Evolutionary conservation across 2,888 invertebrate genomes (phyloP).

Genomic region (Timandra comae): DNA sequence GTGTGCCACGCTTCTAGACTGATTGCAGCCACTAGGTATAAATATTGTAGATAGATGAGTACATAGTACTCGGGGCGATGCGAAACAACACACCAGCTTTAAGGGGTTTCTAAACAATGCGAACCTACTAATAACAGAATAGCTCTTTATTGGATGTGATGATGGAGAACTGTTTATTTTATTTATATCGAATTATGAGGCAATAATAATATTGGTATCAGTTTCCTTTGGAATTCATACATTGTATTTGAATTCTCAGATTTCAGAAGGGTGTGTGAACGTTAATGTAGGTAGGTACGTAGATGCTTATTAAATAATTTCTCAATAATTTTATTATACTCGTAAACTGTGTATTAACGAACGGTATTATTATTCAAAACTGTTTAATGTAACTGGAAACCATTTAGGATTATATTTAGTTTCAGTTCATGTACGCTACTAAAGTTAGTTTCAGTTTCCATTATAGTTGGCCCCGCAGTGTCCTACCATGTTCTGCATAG

Average conservation of each 20-base stretch:
- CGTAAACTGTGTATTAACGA: too few species aligned
- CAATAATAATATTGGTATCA: too few species aligned
- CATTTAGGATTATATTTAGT: slow-evolving; percentile 26
- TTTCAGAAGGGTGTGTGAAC: too few species aligned
- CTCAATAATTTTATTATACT: too few species aligned
- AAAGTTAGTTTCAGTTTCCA: slow-evolving; percentile 32
- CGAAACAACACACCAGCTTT: slow-evolving; percentile 25
- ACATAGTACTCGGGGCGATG: slow-evolving; percentile 19
- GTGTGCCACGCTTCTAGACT: slow-evolving; percentile 42
- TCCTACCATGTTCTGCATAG: slow-evolving; percentile 19
- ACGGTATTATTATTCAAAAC: neutral
- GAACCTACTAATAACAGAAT: slow-evolving; percentile 12
- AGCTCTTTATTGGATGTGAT: neutral
- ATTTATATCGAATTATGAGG: too few species aligned
- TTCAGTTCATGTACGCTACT: slow-evolving; percentile 8
- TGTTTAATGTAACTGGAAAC: slow-evolving; percentile 11
- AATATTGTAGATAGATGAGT: slow-evolving; percentile 21
- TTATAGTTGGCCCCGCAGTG: slow-evolving; percentile 27
- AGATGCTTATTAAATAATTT: too few species aligned
- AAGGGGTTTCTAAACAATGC: slow-evolving; percentile 29
- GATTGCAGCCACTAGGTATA: slow-evolving; percentile 36
- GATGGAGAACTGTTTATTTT: too few species aligned
- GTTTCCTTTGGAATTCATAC: too few species aligned
- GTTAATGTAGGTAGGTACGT: too few species aligned
- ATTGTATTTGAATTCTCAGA: too few species aligned